Conservation (phyloP, 2,113 vertebrate genomes). For the Antigone vipio region DNA sequence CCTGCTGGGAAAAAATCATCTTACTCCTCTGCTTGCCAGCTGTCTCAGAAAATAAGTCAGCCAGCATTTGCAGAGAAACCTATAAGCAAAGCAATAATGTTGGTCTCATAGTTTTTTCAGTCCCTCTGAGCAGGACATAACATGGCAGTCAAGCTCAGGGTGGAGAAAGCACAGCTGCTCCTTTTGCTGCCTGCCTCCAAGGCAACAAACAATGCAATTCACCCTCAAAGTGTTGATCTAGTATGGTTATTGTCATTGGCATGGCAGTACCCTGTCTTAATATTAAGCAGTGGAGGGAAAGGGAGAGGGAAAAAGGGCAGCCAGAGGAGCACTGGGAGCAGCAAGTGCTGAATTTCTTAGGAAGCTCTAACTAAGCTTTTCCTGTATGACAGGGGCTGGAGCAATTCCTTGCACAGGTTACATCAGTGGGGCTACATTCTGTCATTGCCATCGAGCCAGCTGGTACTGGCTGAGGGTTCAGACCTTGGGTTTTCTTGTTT, state of each 20-base stretch:
- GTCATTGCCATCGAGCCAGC: not conserved
- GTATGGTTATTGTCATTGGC: not conserved
- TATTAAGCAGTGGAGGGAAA: not conserved
- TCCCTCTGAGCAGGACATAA: not conserved
- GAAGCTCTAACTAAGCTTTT: not conserved
- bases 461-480: not conserved
- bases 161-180: not conserved
- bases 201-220: not conserved
- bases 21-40: not conserved
- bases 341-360: not conserved
- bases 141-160: not conserved
- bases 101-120: not conserved
- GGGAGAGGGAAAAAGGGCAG: not conserved
- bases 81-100: not conserved
- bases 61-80: not conserved
- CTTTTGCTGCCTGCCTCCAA: not conserved
- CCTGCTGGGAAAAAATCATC: not conserved
- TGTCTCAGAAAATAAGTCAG: not conserved
- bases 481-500: not conserved
- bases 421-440: accelerated
- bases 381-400: not conserved
- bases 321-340: not conserved
- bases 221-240: not conserved
- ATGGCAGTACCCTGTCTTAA: not conserved
- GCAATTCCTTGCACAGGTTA: not conserved